Evolutionary conservation across 2,113 vertebrate genomes (phyloP), one percentile per base, ranked within the genome.

Genomic region (Centropristis striata): DNA sequence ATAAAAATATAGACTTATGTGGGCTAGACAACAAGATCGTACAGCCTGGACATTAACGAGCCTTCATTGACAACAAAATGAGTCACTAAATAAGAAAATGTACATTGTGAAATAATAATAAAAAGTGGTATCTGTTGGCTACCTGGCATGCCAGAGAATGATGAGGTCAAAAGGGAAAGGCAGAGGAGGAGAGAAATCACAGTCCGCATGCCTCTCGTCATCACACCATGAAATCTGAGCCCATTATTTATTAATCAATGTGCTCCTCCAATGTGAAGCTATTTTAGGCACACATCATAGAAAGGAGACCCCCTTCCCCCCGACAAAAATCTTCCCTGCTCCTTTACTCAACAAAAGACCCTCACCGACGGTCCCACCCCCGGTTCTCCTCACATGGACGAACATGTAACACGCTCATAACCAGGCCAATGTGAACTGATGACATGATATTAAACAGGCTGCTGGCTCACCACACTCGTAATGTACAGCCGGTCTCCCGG

Each of bases 291-390:
- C 11, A 20, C 59, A 75, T 83, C 69, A 77, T 4, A 80, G 21
- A 61, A 73, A 44, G 71, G 42, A 70, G 60, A 69, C 50, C 74
- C 74, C 46, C 53, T 3, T 39, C 21, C 53, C 50, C 51, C 41
- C 28, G 0, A 2, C 14, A 36, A 83, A 69, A 32, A 46, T 60
- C 59, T 63, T 42, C 72, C 53, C 54, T 67, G 58, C 79, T 69
- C 50, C 75, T 84, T 86, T 77, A 78, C 66, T 75, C 90, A 92
- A 92, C 92, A 91, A 86, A 88, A 91, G 87, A 73, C 78, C 74
- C 80, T 63, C 74, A 68, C 37, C 81, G 55, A 63, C 54, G 66
- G 86, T 80, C 83, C 87, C 90, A 86, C 78, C 85, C 90, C 88
- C 64, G 82, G 77, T 78, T 58, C 80, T 74, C 73, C 86, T 90